Base-by-base conservation (phyloP, 2,797 vertebrate species). In the Poecilia velifera region DNA sequence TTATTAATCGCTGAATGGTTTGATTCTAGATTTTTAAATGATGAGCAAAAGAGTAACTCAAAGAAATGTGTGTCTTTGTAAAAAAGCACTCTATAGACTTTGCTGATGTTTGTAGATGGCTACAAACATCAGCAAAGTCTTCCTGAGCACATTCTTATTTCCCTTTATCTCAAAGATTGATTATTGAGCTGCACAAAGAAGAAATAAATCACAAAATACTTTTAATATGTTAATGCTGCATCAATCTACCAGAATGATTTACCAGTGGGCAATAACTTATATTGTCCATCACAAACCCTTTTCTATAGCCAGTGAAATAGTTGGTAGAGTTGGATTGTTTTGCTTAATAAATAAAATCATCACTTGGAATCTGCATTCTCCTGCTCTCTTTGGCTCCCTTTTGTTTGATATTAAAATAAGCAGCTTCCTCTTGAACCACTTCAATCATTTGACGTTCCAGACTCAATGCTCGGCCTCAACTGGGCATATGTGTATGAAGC, bases 401-500 rank as follows among this genome's bases (percentile, higher is more conserved):
- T 43, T 25, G 20, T 41, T 68, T 25, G 20, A 25, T 41, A 41
- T 68, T 68, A 25, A 25, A 68, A 68, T 66, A 39, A 41, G 49
- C 25, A 41, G 46, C 34, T 79, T 84, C 80, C 71, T 89, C 78
- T 59, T 47, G 78, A 4, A 10, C 49, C 79, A 73, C 83, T 45
- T 57, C 74, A 76, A 85, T 89, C 73, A 77, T 70, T 83, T 82
- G 78, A 82, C 85, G 81, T 81, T 68, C 18, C 53, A 53, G 16
- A 82, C 83, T 82, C 76, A 88, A 83, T 91, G 84, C 77, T 18
- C 43, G 43, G 47, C 47, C 81, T 80, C 77, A 46, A 51, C 80
- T 64, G 73, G 73, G 77, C 74, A 25, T 12, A 22, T 14, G 78
- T 41, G 59, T 70, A 89, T 86, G 77, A 89, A 80, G 70, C 74